These are phyloP conservation scores for Caligus rogercresseyi DNA, from an alignment of 1,140 invertebrate genomes.

Conservation along the genomic window DNA sequence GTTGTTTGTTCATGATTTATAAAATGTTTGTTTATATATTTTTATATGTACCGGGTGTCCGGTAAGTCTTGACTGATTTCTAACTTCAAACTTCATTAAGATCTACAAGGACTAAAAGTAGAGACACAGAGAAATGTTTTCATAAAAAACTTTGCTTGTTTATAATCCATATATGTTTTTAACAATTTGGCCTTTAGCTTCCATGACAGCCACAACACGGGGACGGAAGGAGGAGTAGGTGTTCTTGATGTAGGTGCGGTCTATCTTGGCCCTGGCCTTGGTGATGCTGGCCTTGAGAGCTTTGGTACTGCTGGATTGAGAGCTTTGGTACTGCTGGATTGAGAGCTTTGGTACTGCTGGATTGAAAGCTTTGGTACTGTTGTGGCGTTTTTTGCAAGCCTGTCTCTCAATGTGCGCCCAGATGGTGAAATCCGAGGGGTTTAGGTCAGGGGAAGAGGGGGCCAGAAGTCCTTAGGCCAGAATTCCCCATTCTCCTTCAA, in stretches of 20 bases:
- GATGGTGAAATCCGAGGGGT: background rate
- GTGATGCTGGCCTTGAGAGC: background rate
- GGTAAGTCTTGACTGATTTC: background rate
- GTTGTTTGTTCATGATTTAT: no score
- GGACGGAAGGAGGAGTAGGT: background rate
- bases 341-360: background rate
- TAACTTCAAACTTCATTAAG: background rate
- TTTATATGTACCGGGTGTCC: background rate
- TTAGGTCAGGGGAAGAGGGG: background rate
- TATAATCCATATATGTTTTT: conserved; percentile 1
- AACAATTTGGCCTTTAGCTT: background rate
- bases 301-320: background rate
- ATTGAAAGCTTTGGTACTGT: background rate
- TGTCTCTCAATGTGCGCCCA: background rate
- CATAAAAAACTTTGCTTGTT: background rate
- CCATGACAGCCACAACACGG: background rate
- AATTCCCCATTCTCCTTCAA: background rate
- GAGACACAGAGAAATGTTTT: background rate
- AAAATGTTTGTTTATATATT: no score
- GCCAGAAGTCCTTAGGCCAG: background rate
- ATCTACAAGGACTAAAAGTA: background rate
- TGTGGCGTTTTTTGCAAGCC: background rate
- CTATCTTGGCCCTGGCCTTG: background rate
- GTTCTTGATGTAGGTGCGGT: background rate
- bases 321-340: background rate